A percentile compares a stretch with the other conserved stretches of the same genome.
These are phyloP conservation scores for Pelobates cultripes DNA, from an alignment of 2,797 vertebrate species.

Conservation along the genomic window DNA sequence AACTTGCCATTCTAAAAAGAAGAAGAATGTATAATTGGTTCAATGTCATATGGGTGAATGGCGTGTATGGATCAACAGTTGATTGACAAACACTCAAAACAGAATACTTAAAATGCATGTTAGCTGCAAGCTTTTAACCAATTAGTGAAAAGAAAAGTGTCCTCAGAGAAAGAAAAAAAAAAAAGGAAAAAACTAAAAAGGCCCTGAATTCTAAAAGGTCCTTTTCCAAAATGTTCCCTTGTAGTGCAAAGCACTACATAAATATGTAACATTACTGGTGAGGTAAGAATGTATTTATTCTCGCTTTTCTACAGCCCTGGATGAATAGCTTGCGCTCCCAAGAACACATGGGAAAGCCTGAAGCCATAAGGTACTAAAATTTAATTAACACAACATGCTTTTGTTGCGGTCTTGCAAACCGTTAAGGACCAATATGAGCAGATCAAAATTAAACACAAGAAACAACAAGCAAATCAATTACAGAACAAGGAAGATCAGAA, in stretches of 20 bases:
- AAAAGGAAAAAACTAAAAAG: not conserved
- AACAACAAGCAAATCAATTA: slow-evolving; percentile 1
- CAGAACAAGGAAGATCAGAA: not conserved
- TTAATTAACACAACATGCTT: slow-evolving; percentile 26
- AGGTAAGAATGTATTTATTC: slow-evolving; percentile 16
- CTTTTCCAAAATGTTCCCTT: slow-evolving; percentile 16
- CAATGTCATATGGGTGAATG: slow-evolving; percentile 4
- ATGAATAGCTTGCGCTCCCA: slow-evolving; percentile 18
- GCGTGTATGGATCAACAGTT: slow-evolving; percentile 18
- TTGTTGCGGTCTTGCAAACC: slow-evolving; percentile 23
- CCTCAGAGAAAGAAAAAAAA: slow-evolving; percentile 1
- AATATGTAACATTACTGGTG: slow-evolving; percentile 15
- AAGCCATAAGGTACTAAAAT: slow-evolving; percentile 25
- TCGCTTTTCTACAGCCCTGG: slow-evolving; percentile 7
- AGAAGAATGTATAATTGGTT: slow-evolving; percentile 22
- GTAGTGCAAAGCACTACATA: slow-evolving; percentile 14
- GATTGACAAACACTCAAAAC: slow-evolving; percentile 18
- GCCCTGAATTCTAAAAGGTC: slow-evolving; percentile 20
- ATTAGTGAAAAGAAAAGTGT: slow-evolving; percentile 14
- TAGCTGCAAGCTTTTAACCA: slow-evolving; percentile 26
- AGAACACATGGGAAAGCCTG: slow-evolving; percentile 20
- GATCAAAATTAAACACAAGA: slow-evolving; percentile 19
- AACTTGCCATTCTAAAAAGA: slow-evolving; percentile 9
- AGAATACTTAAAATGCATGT: slow-evolving; percentile 14
- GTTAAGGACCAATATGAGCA: slow-evolving; percentile 7